These are phyloP conservation scores for Calameuta idolon DNA, from an alignment of 2,888 invertebrate species.

Conservation along the genomic window DNA sequence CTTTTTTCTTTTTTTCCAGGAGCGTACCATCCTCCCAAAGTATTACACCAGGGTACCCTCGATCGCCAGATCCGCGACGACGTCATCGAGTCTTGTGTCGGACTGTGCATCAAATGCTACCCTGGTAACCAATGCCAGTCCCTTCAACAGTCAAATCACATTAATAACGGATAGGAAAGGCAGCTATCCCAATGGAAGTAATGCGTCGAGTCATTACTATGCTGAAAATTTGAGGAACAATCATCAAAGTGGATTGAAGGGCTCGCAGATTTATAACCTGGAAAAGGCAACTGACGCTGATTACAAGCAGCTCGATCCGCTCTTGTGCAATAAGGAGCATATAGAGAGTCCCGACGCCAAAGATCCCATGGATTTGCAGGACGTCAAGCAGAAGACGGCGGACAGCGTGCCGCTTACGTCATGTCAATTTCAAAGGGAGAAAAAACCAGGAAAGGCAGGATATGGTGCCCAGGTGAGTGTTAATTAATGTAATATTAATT, in stretches of 20 bases:
- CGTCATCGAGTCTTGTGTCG: slow-evolving; percentile 49
- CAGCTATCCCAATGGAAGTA: slow-evolving; percentile 11
- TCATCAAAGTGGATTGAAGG: slow-evolving; percentile 41
- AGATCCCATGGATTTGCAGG: slow-evolving; percentile 41
- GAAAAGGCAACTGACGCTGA: slow-evolving; percentile 40
- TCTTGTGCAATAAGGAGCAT: slow-evolving; percentile 29
- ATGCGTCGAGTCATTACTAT: slow-evolving; percentile 51
- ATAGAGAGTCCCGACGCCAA: slow-evolving; percentile 16
- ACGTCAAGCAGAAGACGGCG: slow-evolving; percentile 29
- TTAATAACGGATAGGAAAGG: slow-evolving; percentile 44
- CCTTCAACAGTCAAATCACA: slow-evolving; percentile 63
- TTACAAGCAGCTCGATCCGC: slow-evolving; percentile 56
- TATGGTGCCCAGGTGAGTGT: slow-evolving; percentile 36
- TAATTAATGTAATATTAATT: background rate
- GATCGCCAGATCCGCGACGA: slow-evolving; percentile 31
- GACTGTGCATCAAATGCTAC: slow-evolving; percentile 63
- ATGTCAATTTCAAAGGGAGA: slow-evolving; percentile 36
- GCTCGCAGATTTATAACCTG: slow-evolving; percentile 52
- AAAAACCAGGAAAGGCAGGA: slow-evolving; percentile 15
- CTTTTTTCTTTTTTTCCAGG: slow-evolving; percentile 40
- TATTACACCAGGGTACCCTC: slow-evolving; percentile 58
- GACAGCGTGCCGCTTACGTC: slow-evolving; percentile 10
- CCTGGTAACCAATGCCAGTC: slow-evolving; percentile 58
- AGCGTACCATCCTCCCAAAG: slow-evolving; percentile 52
- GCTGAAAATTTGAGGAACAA: slow-evolving; percentile 58